A percentile compares a stretch with the other conserved stretches of the same genome.
phyloP scores from a whole-genome alignment of 2,888 invertebrate genomes.

The Gymnosoma rotundatum region DNA sequence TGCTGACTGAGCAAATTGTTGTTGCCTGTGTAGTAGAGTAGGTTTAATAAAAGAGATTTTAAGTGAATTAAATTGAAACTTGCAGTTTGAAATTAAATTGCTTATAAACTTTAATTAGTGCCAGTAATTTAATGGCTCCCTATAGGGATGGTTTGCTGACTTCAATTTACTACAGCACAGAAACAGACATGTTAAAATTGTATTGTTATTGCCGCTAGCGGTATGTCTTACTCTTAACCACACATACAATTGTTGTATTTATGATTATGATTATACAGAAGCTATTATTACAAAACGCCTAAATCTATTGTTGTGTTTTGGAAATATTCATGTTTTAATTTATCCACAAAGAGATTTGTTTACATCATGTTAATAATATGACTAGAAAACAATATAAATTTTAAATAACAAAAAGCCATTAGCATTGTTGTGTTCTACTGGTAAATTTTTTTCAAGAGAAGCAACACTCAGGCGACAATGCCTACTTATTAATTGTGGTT shows the following conservation, averaged over 20 bases:
- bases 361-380: background rate
- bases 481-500: no score
- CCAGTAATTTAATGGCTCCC: slow-evolving; percentile 44
- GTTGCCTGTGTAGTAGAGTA: background rate
- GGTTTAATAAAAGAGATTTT: slow-evolving; percentile 49
- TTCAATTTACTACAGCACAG: background rate
- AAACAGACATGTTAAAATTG: background rate
- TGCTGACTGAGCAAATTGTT: background rate
- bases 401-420: no score
- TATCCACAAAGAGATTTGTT: slow-evolving; percentile 2
- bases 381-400: background rate
- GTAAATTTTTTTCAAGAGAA: no score
- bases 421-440: no score
- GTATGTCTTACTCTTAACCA: slow-evolving; percentile 18
- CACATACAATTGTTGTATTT: background rate
- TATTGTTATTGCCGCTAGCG: slow-evolving; percentile 20
- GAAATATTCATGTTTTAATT: background rate
- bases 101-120: slow-evolving; percentile 58
- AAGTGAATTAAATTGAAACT: slow-evolving; percentile 65
- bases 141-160: slow-evolving; percentile 20
- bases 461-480: no score
- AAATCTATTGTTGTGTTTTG: slow-evolving; percentile 8
- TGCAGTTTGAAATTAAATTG: slow-evolving; percentile 50
- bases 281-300: background rate
- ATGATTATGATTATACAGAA: background rate